Conservation (phyloP, 2,113 vertebrate genomes). For the Scophthalmus maximus region DNA sequence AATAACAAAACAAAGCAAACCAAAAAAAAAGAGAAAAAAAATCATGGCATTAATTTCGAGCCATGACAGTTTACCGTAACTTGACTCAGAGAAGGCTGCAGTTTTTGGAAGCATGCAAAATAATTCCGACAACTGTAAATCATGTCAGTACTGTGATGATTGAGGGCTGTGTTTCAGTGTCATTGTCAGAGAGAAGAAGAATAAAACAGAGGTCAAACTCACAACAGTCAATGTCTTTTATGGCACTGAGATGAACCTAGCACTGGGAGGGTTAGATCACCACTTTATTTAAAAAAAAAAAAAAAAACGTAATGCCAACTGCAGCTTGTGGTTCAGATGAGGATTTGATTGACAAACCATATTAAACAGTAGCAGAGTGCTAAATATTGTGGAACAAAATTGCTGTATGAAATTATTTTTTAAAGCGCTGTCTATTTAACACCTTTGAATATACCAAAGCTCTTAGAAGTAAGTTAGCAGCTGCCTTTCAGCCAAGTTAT, state of each 20-base stretch:
- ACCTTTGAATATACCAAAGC: not conserved
- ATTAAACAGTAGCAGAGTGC: not conserved
- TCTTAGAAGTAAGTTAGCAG: constrained; percentile 1
- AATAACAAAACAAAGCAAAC: not conserved
- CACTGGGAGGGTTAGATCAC: not conserved
- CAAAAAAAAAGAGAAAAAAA: not conserved
- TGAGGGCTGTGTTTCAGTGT: too few relatives aligned
- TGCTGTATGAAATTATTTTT: not conserved
- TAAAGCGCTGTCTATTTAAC: not conserved
- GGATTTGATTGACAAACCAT: not conserved
- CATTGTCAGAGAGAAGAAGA: too few relatives aligned
- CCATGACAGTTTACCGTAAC: not conserved
- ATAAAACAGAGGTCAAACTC: too few relatives aligned
- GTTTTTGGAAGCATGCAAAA: not conserved
- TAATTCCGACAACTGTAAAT: not conserved
- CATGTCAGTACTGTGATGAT: not conserved
- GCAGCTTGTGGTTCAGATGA: constrained; percentile 1
- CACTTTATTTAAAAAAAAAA: not conserved
- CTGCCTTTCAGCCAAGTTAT: not conserved
- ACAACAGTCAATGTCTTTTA: too few relatives aligned
- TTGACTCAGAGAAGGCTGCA: too few relatives aligned
- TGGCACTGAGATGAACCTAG: too few relatives aligned
- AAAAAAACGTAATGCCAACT: not conserved
- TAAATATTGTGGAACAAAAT: not conserved
- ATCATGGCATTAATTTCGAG: not conserved